phyloP scores from a whole-genome alignment of 2,113 vertebrate species.

The Phalacrocorax aristotelis region DNA sequence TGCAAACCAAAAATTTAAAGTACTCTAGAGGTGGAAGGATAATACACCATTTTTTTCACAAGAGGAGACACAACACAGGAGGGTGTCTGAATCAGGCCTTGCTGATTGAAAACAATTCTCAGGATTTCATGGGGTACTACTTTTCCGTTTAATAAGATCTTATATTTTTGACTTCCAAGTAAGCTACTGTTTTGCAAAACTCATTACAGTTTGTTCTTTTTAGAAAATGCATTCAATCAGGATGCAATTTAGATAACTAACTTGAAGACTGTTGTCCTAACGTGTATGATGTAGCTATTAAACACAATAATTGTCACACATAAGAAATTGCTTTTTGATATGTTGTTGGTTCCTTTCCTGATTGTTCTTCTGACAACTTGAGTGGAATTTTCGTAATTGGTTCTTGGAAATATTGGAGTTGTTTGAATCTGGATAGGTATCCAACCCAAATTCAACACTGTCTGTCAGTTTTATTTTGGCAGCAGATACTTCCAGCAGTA shows the following conservation, averaged over 20 bases:
- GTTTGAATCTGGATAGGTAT: not conserved
- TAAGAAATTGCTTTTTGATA: constrained; percentile 39
- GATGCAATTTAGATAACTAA: constrained; percentile 48
- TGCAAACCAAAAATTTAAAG: not conserved
- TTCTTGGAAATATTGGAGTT: not conserved
- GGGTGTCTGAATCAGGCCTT: not conserved
- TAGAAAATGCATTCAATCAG: constrained; percentile 26
- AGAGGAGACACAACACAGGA: not conserved
- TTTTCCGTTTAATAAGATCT: not conserved
- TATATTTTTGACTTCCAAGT: not conserved
- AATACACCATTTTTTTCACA: not conserved
- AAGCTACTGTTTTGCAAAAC: not conserved
- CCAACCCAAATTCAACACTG: not conserved
- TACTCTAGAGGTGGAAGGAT: not conserved
- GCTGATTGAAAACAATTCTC: not conserved
- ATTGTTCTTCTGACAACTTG: not conserved
- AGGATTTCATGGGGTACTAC: not conserved
- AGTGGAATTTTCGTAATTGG: not conserved
- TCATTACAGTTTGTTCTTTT: constrained; percentile 1
- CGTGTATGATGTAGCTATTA: constrained; percentile 33
- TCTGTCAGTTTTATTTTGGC: not conserved
- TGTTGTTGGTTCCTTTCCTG: not conserved
- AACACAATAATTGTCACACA: not conserved
- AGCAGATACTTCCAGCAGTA: not conserved
- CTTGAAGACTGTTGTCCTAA: constrained; percentile 3